Percentiles rank a stretch among this genome's conserved stretches.
Evolutionary conservation across 2,797 vertebrate species (phyloP).

Genomic region (Neomorphus geoffroyi): DNA sequence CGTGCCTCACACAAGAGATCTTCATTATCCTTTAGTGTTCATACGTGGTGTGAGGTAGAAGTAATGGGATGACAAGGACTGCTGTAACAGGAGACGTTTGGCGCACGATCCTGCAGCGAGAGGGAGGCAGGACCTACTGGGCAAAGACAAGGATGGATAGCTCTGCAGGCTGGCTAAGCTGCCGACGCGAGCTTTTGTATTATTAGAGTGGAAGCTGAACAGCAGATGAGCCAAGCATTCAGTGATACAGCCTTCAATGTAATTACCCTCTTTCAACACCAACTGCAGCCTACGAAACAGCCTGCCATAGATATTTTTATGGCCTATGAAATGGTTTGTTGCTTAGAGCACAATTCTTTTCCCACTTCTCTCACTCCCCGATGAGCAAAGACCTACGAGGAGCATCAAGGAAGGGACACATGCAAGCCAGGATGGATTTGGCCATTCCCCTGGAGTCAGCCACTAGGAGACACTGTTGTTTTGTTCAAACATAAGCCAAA

Average conservation of each 20-base stretch:
- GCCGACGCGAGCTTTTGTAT: neutral
- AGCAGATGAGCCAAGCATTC: constrained; percentile 1
- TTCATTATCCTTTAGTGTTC: neutral
- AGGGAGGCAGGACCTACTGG: neutral
- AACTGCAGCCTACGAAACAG: neutral
- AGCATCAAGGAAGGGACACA: neutral
- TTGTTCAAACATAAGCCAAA: neutral
- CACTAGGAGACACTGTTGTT: constrained; percentile 66
- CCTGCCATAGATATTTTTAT: neutral
- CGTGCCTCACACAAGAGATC: neutral
- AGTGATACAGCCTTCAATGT: neutral
- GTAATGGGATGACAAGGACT: neutral
- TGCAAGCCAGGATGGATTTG: neutral
- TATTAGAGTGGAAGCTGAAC: neutral
- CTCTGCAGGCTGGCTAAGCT: neutral
- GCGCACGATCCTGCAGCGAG: neutral
- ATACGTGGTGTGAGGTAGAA: neutral
- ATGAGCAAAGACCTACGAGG: neutral
- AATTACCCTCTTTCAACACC: constrained; percentile 15
- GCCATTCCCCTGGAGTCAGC: constrained; percentile 1
- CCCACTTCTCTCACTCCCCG: neutral
- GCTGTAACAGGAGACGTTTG: neutral
- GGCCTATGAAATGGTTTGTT: neutral
- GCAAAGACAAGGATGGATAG: constrained; percentile 1
- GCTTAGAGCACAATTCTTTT: neutral